Evolutionary conservation across 1,140 invertebrate genomes (phyloP).

Genomic region (Eciton burchellii): DNA sequence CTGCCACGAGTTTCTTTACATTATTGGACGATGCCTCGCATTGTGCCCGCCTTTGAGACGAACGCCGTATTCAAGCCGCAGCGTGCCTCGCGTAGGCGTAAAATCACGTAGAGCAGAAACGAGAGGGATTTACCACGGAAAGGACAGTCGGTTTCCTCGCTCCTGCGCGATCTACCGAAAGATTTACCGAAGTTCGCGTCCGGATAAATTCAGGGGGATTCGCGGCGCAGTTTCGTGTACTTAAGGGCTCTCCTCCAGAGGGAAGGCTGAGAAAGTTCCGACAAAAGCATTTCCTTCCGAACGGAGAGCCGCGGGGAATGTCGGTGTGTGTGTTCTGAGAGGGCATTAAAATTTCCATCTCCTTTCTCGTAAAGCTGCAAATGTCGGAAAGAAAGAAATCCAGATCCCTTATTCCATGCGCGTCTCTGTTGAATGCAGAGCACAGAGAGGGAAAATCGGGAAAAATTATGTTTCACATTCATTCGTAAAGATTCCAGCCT

Average conservation of each 20-base stretch:
- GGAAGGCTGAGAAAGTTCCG: constrained; percentile 10
- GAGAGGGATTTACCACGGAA: constrained; percentile 18
- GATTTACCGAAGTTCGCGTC: constrained; percentile 5
- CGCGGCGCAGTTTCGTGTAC: background rate
- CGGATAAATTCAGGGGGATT: background rate
- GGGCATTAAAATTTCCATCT: constrained; percentile 26
- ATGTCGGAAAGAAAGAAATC: constrained; percentile 13
- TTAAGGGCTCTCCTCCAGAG: background rate
- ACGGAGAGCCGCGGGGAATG: too few relatives aligned
- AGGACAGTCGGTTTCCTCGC: background rate
- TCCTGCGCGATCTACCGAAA: constrained; percentile 1
- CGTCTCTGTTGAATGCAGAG: constrained; percentile 1
- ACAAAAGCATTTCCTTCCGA: constrained; percentile 12
- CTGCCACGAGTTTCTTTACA: constrained; percentile 30
- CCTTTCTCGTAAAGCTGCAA: constrained; percentile 2
- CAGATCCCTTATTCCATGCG: background rate
- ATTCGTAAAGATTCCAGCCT: background rate
- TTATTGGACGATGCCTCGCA: constrained; percentile 41
- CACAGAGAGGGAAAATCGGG: background rate
- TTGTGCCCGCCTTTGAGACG: constrained; percentile 44
- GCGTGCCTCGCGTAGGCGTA: constrained; percentile 22
- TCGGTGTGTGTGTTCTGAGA: background rate
- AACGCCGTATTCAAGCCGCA: constrained; percentile 37
- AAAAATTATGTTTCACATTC: background rate
- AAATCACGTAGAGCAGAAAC: constrained; percentile 44